phyloP scores from a whole-genome alignment of 53 echinoderm and acorn worm genomes.

The Astropecten irregularis region DNA sequence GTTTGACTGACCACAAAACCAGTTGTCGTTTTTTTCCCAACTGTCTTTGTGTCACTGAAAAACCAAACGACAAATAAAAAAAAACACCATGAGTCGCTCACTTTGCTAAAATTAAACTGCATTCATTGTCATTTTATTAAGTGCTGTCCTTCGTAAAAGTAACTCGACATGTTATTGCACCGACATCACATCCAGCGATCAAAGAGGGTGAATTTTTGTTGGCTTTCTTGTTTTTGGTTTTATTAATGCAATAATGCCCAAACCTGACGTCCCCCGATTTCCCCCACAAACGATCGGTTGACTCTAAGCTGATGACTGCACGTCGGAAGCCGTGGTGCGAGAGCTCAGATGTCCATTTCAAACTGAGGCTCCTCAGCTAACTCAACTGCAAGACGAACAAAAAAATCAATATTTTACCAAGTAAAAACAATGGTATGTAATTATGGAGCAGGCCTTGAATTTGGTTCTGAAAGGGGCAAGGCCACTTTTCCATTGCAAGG shows the following conservation, averaged over 20 bases:
- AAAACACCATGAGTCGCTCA: too few species aligned
- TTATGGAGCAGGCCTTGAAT: not conserved
- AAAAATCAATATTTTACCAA: not conserved
- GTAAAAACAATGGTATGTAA: not conserved
- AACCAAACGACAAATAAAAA: too few species aligned
- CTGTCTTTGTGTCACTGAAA: too few species aligned
- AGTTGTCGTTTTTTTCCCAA: too few species aligned
- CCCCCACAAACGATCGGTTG: constrained; percentile 17
- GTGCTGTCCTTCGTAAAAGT: too few species aligned
- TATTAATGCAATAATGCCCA: constrained; percentile 34
- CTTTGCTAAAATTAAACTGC: too few species aligned
- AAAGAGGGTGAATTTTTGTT: not conserved
- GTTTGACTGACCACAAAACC: too few species aligned
- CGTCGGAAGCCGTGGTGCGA: not conserved
- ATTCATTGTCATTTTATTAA: too few species aligned
- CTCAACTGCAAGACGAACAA: constrained; percentile 16
- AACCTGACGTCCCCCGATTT: constrained; percentile 10
- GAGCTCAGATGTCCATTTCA: constrained; percentile 82
- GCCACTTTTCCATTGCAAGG: too few species aligned
- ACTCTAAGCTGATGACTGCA: constrained; percentile 41
- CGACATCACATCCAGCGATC: constrained; percentile 3
- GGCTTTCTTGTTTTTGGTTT: too few species aligned
- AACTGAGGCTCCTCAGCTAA: constrained; percentile 74
- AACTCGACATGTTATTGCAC: constrained; percentile 41
- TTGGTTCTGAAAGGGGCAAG: too few species aligned